Evolutionary conservation across 2,888 invertebrate genomes (phyloP).

Genomic region (Lysandra coridon): DNA sequence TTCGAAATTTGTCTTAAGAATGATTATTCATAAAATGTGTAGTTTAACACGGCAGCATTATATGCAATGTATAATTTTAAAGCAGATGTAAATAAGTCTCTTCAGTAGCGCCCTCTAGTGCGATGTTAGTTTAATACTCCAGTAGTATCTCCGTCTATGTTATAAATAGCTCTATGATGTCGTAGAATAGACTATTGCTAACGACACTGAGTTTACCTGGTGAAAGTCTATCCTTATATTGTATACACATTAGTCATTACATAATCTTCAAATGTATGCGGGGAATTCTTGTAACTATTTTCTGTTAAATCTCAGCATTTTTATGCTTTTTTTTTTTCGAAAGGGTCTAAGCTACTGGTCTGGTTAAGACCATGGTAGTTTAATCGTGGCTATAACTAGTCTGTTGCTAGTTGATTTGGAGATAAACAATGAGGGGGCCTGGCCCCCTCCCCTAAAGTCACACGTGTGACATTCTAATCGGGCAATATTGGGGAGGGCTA

Average conservation of each 20-base stretch:
- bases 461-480: no score
- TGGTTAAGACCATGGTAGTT: no score
- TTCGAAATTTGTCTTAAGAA: no score
- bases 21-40: no score
- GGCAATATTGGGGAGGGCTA: no score
- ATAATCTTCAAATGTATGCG: background rate
- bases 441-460: no score
- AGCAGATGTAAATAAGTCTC: constrained; percentile 35
- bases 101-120: constrained; percentile 25
- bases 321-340: no score
- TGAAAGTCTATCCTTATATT: background rate
- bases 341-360: no score
- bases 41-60: no score
- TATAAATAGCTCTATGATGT: constrained; percentile 44
- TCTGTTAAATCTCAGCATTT: background rate
- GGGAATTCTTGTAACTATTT: background rate
- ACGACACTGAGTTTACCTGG: background rate
- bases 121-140: constrained; percentile 34
- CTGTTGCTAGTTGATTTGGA: no score
- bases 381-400: no score
- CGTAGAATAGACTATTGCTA: constrained; percentile 48
- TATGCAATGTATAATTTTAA: background rate
- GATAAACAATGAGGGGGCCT: no score
- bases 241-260: background rate
- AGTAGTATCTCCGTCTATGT: constrained; percentile 37